phyloP scores from a whole-genome alignment of 2,888 invertebrate genomes.

The Ceramica pisi region DNA sequence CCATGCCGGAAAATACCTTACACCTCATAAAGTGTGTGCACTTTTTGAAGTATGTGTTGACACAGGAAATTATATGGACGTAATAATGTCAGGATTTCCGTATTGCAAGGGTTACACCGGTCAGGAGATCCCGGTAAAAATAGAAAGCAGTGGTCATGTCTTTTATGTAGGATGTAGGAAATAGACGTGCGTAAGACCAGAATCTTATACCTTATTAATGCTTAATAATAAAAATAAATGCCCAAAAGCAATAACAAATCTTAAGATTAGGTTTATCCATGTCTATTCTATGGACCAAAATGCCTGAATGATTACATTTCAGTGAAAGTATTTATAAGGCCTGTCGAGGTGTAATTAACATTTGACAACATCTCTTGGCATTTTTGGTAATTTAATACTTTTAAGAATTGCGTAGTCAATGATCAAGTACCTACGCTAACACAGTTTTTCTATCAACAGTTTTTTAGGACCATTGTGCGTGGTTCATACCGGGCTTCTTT shows the following conservation, averaged over 20 bases:
- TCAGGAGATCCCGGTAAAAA: constrained; percentile 43
- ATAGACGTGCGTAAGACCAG: not conserved
- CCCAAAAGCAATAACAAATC: not conserved
- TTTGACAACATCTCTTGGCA: too few species aligned
- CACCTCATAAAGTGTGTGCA: not conserved
- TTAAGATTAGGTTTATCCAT: too few species aligned
- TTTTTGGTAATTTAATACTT: too few species aligned
- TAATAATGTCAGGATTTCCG: constrained; percentile 32
- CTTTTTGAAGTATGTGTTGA: not conserved
- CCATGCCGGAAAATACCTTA: not conserved
- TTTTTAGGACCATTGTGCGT: too few species aligned
- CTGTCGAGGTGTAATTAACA: too few species aligned
- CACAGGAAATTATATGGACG: constrained; percentile 15
- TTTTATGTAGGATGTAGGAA: constrained; percentile 1
- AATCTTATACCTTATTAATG: not conserved
- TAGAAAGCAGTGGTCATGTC: constrained; percentile 15
- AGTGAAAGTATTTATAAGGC: too few species aligned
- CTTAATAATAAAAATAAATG: not conserved
- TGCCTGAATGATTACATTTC: too few species aligned
- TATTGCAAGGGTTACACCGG: constrained; percentile 9
- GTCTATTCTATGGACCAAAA: too few species aligned
- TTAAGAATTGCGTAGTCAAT: too few species aligned
- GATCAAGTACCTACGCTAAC: too few species aligned
- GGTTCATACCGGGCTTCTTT: too few species aligned
- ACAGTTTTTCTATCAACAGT: too few species aligned